These are phyloP conservation scores for Macroramphosus scolopax DNA, from an alignment of 2,797 vertebrate genomes.

Conservation along the genomic window DNA sequence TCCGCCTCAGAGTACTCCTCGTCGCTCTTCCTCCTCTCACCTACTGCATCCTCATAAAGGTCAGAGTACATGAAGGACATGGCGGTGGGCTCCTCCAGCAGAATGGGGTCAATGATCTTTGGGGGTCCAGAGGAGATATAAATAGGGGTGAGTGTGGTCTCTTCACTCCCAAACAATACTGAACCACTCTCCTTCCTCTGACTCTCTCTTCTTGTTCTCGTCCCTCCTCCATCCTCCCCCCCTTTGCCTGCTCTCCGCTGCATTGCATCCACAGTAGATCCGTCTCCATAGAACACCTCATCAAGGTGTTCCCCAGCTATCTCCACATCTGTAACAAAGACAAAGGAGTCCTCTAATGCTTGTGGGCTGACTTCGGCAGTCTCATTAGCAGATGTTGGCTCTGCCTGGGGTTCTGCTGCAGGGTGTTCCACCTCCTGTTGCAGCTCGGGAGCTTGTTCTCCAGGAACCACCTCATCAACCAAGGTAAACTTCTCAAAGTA, in stretches of 20 bases:
- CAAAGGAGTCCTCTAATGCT: slow-evolving; percentile 67
- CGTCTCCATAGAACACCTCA: slow-evolving; percentile 86
- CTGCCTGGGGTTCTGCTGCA: slow-evolving; percentile 28
- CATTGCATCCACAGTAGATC: slow-evolving; percentile 70
- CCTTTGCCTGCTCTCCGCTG: slow-evolving; percentile 55
- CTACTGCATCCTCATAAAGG: slow-evolving; percentile 86
- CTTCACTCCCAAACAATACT: slow-evolving; percentile 83
- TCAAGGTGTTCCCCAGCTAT: slow-evolving; percentile 82
- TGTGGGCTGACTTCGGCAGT: slow-evolving; percentile 21
- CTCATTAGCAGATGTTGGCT: slow-evolving; percentile 30
- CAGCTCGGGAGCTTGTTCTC: slow-evolving; percentile 56
- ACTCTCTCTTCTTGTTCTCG: slow-evolving; percentile 70
- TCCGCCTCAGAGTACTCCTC: slow-evolving; percentile 84
- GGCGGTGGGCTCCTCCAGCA: slow-evolving; percentile 89
- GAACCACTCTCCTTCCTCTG: slow-evolving; percentile 79
- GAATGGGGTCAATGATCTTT: slow-evolving; percentile 84
- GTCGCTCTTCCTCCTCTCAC: slow-evolving; percentile 78
- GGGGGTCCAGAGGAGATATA: slow-evolving; percentile 83
- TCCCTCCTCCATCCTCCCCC: slow-evolving; percentile 19
- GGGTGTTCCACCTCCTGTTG: slow-evolving; percentile 32
- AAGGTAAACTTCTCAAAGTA: slow-evolving; percentile 95
- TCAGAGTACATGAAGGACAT: slow-evolving; percentile 92
- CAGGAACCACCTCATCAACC: slow-evolving; percentile 80
- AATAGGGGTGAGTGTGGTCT: slow-evolving; percentile 84
- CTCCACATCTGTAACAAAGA: slow-evolving; percentile 80